These are phyloP conservation scores for Aquatica leii DNA, from an alignment of 2,888 invertebrate species.

Conservation along the genomic window DNA sequence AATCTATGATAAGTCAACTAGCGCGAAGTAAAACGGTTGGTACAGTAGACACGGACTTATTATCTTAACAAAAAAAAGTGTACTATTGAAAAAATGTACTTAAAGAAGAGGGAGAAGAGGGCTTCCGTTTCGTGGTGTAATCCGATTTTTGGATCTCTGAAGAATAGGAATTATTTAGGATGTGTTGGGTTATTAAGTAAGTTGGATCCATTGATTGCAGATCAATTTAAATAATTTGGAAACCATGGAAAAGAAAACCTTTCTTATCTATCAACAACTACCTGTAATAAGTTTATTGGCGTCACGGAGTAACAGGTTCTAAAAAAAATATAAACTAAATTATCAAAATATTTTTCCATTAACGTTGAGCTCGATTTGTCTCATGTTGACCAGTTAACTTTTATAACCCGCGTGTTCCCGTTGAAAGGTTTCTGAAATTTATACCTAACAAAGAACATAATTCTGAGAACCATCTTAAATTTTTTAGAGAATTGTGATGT, in stretches of 20 bases:
- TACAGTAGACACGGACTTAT: constrained; percentile 26
- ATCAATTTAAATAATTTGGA: constrained; percentile 43
- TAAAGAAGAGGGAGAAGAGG: constrained; percentile 41
- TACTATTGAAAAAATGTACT: constrained; percentile 45
- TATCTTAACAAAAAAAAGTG: constrained; percentile 25
- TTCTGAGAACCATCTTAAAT: constrained; percentile 32
- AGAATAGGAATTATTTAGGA: constrained; percentile 47
- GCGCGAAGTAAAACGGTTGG: constrained; percentile 36
- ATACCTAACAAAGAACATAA: constrained; percentile 48
- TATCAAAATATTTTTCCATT: constrained; percentile 39
- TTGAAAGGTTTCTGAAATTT: constrained; percentile 50
- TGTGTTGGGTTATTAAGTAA: constrained; percentile 44
- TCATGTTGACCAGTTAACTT: constrained; percentile 48
- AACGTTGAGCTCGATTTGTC: constrained; percentile 47
- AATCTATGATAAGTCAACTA: constrained; percentile 37
- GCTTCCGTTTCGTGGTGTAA: constrained; percentile 44
- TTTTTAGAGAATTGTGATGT: constrained; percentile 31
- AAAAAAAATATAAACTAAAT: constrained; percentile 47
- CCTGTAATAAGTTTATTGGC: constrained; percentile 50
- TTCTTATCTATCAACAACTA: constrained; percentile 47
- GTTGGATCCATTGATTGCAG: constrained; percentile 44
- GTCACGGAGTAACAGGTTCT: constrained; percentile 47
- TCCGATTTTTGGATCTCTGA: constrained; percentile 39
- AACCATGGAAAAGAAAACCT: constrained; percentile 42
- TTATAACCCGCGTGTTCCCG: constrained; percentile 44